These are phyloP conservation scores for Sceloporus undulatus DNA, from an alignment of 2,113 vertebrate genomes.

Conservation along the genomic window DNA sequence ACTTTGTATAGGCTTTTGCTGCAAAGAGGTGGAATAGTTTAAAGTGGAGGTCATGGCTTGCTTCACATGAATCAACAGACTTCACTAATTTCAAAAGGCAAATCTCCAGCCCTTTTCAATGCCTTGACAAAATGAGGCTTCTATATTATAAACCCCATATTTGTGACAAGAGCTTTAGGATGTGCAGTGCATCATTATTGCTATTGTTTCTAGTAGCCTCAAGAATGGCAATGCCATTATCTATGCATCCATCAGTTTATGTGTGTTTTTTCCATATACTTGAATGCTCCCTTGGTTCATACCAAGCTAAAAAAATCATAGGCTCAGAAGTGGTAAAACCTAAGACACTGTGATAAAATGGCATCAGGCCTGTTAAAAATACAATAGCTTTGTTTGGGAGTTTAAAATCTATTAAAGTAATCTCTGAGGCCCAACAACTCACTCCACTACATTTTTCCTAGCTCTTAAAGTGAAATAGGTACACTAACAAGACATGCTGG, in stretches of 20 bases:
- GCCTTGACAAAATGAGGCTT: neutral
- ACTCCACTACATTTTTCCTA: neutral
- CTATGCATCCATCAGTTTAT: neutral
- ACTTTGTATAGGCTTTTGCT: neutral
- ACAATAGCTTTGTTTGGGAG: slow-evolving; percentile 57
- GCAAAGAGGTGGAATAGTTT: neutral
- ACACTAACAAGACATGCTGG: neutral
- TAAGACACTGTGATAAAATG: slow-evolving; percentile 17
- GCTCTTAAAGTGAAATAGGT: neutral
- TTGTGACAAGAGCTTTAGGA: neutral
- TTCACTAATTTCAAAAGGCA: neutral
- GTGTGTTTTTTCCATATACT: neutral
- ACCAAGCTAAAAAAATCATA: neutral
- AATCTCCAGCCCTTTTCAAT: neutral
- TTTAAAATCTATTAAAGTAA: slow-evolving; percentile 33
- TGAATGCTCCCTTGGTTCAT: neutral
- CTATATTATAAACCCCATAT: neutral
- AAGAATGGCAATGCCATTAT: neutral
- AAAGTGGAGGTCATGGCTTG: neutral
- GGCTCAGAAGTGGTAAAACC: neutral
- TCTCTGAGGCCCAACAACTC: slow-evolving; percentile 47
- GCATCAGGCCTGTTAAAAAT: slow-evolving; percentile 8
- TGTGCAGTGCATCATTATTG: neutral
- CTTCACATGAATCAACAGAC: neutral
- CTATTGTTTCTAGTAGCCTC: neutral